Base-by-base conservation (phyloP, 1,140 invertebrate genomes). In the Plutomurus gul region DNA sequence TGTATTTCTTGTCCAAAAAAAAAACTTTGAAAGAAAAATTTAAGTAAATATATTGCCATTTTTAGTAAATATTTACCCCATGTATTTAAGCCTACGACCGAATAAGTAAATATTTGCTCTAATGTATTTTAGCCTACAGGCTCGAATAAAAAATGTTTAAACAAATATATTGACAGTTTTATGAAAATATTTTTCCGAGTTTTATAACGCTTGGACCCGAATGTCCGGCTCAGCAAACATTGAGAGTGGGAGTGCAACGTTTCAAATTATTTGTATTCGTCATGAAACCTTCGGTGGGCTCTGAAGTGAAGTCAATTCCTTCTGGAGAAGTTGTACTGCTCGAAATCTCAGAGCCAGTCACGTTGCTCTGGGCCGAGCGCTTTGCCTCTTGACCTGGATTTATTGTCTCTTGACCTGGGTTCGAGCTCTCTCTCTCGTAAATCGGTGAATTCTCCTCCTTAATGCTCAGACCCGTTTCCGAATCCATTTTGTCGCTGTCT, bases 401-500 rank as follows among this genome's bases (percentile, higher is more conserved):
- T 43, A 60, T 78, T 56, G 18, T 73, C 78, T 40, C 25, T 20
- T 56, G 49, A 51, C 49, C 16, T 46, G 79, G 79, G 49, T 79
- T 82, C 4, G 77, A 82, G 47, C 74, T 74, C 20, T 78, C 80
- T 20, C 78, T 71, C 8, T 73, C 71, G 37, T 40, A 73, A 65
- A 65, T 33, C 30, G 56, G 16, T 13, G 56, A 65, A n/a, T 30
- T 16, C 27, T 65, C 27, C n/a, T 65, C 56, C 36, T 73, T 73
- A 16, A 40, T 25, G 37, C 77, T 79, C 22, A 78, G 79, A n/a
- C 83, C 83, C n/a, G 81, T 72, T 47, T 84, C 81, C 0, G 81
- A 82, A 40, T 83, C 82, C 81, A 81, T 78, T 37, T 84, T 84
- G 37, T 82, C 80, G 25, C 56, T 75, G 56, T 84, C 83, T 6